Conservation (phyloP, 1,140 invertebrate genomes). For the Globodera rostochiensis region DNA sequence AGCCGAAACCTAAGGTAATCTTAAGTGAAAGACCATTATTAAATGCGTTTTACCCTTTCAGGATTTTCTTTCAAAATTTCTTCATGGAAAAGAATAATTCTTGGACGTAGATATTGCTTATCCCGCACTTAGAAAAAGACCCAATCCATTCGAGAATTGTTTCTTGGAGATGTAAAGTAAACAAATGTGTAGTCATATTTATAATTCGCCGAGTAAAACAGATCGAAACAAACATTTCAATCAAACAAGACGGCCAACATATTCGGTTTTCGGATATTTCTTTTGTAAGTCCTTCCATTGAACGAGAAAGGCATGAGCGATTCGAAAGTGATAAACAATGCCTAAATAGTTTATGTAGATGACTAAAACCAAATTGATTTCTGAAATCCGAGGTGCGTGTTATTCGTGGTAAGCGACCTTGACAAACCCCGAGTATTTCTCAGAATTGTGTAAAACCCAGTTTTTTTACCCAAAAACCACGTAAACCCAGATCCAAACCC, state of each 20-base stretch:
- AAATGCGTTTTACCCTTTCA: neutral
- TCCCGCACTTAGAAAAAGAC: too few relatives aligned
- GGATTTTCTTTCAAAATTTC: slow-evolving; percentile 31
- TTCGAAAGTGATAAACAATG: slow-evolving; percentile 75
- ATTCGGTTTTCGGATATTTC: slow-evolving; percentile 70
- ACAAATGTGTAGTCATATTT: too few relatives aligned
- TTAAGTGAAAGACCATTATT: neutral
- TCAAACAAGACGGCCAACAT: slow-evolving; percentile 22
- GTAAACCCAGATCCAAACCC: too few relatives aligned
- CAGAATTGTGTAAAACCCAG: too few relatives aligned
- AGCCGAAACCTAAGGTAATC: slow-evolving; percentile 22
- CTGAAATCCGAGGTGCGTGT: too few relatives aligned
- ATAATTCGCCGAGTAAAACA: neutral
- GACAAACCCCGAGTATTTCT: too few relatives aligned
- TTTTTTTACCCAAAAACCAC: too few relatives aligned
- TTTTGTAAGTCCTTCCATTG: slow-evolving; percentile 80
- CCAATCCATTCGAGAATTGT: too few relatives aligned
- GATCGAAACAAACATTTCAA: neutral
- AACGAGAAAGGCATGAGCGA: slow-evolving; percentile 84
- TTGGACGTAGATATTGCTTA: too few relatives aligned
- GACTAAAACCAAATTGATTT: too few relatives aligned
- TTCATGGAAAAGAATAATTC: slow-evolving; percentile 19
- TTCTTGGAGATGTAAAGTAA: too few relatives aligned
- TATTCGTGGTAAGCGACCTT: too few relatives aligned
- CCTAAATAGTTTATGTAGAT: slow-evolving; percentile 65